Evolutionary conservation across 2,113 vertebrate genomes (phyloP).

Genomic region (Salvelinus alpinus): DNA sequence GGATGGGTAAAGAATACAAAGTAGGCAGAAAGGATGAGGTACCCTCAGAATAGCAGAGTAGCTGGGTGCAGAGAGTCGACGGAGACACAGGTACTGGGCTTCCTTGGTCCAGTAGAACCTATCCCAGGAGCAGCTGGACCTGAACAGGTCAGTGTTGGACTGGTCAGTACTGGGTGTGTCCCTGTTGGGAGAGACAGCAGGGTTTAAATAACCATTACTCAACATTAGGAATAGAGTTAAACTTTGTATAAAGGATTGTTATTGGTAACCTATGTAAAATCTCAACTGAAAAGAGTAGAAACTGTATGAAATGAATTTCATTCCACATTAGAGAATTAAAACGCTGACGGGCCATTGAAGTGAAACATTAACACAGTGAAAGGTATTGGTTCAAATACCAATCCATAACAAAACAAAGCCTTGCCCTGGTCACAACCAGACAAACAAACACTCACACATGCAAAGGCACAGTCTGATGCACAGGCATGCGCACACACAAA

Average conservation of each 20-base stretch:
- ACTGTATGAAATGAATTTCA: background rate
- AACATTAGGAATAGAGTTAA: background rate
- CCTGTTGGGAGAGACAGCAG: constrained; percentile 46
- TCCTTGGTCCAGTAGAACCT: constrained; percentile 70
- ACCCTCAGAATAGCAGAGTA: constrained; percentile 70
- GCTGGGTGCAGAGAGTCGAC: constrained; percentile 67
- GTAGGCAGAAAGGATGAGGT: background rate
- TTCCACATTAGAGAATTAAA: background rate
- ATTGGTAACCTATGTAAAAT: background rate
- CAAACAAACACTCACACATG: background rate
- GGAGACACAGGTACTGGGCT: constrained; percentile 67
- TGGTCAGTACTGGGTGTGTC: constrained; percentile 65
- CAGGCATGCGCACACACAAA: too few species aligned
- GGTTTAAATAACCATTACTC: background rate
- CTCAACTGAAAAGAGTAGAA: background rate
- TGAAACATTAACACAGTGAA: background rate
- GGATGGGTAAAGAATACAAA: background rate
- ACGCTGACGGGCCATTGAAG: background rate
- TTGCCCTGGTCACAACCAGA: background rate
- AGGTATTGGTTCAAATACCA: background rate
- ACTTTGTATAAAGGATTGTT: background rate
- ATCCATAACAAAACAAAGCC: background rate
- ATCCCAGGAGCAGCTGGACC: constrained; percentile 48
- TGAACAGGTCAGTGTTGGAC: constrained; percentile 63
- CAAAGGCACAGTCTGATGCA: background rate